Base-by-base conservation (phyloP, 2,888 invertebrate genomes). In the Schrankia costaestrigalis region DNA sequence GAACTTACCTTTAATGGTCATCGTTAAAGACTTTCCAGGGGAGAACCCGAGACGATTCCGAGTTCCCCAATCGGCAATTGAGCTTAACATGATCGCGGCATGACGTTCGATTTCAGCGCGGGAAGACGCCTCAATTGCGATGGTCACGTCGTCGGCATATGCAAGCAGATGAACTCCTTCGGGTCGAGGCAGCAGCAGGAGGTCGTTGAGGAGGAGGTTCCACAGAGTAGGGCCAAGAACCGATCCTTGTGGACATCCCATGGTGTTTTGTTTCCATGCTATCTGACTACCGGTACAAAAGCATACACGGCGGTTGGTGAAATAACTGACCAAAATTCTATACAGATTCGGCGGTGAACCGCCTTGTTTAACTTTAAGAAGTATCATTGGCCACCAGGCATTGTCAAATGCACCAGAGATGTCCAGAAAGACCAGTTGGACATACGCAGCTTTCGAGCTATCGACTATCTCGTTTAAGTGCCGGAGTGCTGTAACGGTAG, bases 341-440 rank as follows among this genome's bases (percentile, higher is more conserved):
- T 47, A 62, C n/a, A 69, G 36, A 41, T 67, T 55, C 0, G 42
- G 42, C 13, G 60, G 55, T 14, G 46, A 46, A 0, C 57, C 35
- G 53, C 62, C 3, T 38, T 52, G 34, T 34, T 57, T 62, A 2
- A 44, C 57, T 37, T 56, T 60, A 0, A 45, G 19, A 11, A 70
- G 13, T 6, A 70, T 47, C 58, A 63, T 63, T 3, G 64, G 63
- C 67, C 70, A 67, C 62, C 63, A 66, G 1, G 66, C 57, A 29
- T 63, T 63, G 21, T 70, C 52, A 9, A 61, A 63, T 1, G 62
- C 63, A 1, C 60, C 63, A 0, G 56, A 44, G 3, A 65, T 65
- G 44, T 69, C 63, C 7, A 64, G 9, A 6, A 61, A 46, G 0
- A 63, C 36, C 0, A 41, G 46, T 21, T 53, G 55, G 0, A 58